Conservation (phyloP, 2,113 vertebrate genomes). For the Psittacula cyanocephala region DNA sequence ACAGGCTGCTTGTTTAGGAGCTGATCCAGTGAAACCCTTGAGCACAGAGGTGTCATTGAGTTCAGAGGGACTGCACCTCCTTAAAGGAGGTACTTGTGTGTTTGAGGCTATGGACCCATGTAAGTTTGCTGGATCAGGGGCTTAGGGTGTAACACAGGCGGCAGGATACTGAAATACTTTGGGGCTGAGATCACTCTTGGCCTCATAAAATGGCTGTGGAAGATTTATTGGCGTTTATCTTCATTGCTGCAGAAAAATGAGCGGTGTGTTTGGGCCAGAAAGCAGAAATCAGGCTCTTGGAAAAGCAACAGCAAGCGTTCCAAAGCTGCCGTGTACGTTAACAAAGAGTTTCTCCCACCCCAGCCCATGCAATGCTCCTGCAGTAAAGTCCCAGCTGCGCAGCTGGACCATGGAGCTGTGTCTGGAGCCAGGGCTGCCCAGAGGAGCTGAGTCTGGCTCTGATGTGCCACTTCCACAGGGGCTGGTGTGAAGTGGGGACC, state of each 20-base stretch:
- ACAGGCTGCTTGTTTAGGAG: not conserved
- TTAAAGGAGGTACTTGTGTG: not conserved
- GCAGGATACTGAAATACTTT: slow-evolving; percentile 22
- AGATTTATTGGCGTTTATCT: slow-evolving; percentile 55
- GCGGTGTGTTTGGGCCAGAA: slow-evolving; percentile 14
- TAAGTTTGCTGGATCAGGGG: not conserved
- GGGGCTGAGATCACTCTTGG: slow-evolving; percentile 55
- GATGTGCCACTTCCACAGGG: not conserved
- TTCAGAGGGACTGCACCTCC: not conserved
- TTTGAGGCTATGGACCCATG: not conserved
- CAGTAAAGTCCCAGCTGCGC: not conserved
- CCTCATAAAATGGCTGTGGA: accelerated
- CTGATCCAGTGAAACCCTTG: not conserved
- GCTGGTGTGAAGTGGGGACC: not conserved
- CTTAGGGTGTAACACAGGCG: not conserved
- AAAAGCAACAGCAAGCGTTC: not conserved
- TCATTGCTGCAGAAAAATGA: slow-evolving; percentile 13
- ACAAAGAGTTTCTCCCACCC: not conserved
- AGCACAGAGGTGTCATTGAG: slow-evolving; percentile 15
- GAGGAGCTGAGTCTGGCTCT: not conserved
- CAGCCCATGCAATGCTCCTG: not conserved
- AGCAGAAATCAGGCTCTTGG: slow-evolving; percentile 19
- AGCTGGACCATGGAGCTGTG: not conserved
- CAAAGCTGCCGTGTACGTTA: not conserved
- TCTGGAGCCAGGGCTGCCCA: not conserved